Conservation (phyloP, 2,797 vertebrate species). For the Miichthys miiuy region DNA sequence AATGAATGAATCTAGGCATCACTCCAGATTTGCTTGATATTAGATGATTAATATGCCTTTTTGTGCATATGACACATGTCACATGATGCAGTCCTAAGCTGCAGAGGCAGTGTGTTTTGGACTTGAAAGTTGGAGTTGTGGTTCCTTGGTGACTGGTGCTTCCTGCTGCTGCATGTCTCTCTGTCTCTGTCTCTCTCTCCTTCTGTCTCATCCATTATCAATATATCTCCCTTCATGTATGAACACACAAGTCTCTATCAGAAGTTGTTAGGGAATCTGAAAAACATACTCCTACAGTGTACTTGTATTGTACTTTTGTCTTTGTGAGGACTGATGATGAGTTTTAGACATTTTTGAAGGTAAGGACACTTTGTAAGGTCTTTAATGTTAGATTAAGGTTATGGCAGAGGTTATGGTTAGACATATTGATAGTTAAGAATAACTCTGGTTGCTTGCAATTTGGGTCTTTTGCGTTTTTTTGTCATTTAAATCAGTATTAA, state of each 20-base stretch:
- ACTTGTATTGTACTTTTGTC: conserved; percentile 28
- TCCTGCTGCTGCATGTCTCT: conserved; percentile 40
- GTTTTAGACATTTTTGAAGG: neutral
- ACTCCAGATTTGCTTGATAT: neutral
- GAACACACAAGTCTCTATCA: neutral
- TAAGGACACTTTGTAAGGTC: neutral
- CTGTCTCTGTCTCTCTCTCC: conserved; percentile 12
- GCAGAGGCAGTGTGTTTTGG: conserved; percentile 56
- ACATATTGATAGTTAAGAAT: neutral
- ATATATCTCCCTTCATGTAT: conserved; percentile 18
- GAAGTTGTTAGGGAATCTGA: conserved; percentile 17
- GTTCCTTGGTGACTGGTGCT: conserved; percentile 32
- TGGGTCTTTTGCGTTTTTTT: neutral
- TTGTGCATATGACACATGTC: conserved; percentile 4
- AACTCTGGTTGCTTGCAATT: neutral
- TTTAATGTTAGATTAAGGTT: neutral
- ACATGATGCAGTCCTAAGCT: conserved; percentile 30
- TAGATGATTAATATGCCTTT: neutral
- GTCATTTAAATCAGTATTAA: neutral
- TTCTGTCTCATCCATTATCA: conserved; percentile 39
- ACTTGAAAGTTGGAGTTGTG: conserved; percentile 44
- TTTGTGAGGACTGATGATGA: conserved; percentile 37
- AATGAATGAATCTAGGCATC: neutral
- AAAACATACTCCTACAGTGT: neutral
- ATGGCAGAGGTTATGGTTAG: neutral